Conservation (phyloP, 1,140 invertebrate genomes). For the Sycobia sp. region DNA sequence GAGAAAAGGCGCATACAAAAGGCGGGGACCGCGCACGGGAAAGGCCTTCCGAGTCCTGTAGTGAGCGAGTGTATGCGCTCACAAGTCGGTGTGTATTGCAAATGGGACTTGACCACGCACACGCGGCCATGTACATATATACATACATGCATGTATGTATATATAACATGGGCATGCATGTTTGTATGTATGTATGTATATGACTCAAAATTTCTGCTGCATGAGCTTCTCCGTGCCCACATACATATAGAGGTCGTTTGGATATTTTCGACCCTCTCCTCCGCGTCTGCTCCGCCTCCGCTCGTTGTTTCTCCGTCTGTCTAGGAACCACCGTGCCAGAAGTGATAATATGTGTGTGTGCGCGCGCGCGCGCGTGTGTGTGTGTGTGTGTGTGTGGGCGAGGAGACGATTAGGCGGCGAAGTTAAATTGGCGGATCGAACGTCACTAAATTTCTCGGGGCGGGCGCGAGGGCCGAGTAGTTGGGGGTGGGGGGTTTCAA, state of each 20-base stretch:
- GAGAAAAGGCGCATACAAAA: not conserved
- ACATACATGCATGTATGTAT: not conserved
- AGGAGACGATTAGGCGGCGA: constrained; percentile 17
- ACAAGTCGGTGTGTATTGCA: constrained; percentile 39
- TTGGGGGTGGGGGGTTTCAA: too few relatives aligned
- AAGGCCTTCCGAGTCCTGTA: too few relatives aligned
- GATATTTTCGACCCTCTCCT: too few relatives aligned
- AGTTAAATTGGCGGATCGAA: constrained; percentile 35
- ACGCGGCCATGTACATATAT: not conserved
- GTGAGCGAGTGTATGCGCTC: constrained; percentile 23
- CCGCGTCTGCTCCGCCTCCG: too few relatives aligned
- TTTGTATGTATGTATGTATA: too few relatives aligned
- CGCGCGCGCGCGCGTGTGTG: not conserved
- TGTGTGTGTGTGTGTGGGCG: too few relatives aligned
- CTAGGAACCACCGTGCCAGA: too few relatives aligned
- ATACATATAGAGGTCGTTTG: too few relatives aligned
- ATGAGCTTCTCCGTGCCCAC: too few relatives aligned
- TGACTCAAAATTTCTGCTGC: not conserved
- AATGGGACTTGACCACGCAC: constrained; percentile 48
- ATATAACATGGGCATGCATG: not conserved
- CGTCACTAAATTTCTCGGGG: constrained; percentile 30
- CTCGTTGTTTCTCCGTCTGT: too few relatives aligned
- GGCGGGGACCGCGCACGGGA: constrained; percentile 4
- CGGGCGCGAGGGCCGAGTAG: too few relatives aligned
- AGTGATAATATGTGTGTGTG: too few relatives aligned